These are phyloP conservation scores for Pelochelys cantorii DNA, from an alignment of 2,797 vertebrate species.

Conservation along the genomic window DNA sequence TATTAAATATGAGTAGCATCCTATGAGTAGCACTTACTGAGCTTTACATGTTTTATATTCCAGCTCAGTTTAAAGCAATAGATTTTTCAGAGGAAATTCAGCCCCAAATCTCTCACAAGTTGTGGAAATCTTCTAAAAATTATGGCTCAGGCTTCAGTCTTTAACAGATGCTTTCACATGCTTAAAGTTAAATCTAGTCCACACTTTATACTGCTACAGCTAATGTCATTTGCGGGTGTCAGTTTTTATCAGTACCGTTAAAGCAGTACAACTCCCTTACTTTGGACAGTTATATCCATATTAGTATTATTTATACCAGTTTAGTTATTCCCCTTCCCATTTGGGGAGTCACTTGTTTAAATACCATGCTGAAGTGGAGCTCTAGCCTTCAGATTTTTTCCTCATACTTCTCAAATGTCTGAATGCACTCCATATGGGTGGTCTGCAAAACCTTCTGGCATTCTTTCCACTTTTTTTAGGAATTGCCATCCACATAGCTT, in stretches of 20 bases:
- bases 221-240: not conserved
- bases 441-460: not conserved
- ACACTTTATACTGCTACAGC: not conserved
- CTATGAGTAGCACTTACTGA: not conserved
- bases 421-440: not conserved
- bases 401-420: not conserved
- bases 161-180: not conserved
- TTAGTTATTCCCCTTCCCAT: not conserved
- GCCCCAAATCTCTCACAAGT: not conserved
- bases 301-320: not conserved
- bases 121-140: not conserved
- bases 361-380: not conserved
- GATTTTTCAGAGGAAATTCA: not conserved
- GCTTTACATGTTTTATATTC: not conserved
- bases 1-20: constrained; percentile 41
- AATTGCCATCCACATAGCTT: not conserved
- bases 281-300: not conserved
- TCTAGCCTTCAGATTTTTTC: not conserved
- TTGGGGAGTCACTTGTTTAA: not conserved
- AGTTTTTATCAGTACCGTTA: not conserved
- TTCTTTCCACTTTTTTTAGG: not conserved
- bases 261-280: not conserved
- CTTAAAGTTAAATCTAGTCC: not conserved
- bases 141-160: not conserved
- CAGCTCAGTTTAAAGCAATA: not conserved